Base-by-base conservation (phyloP, 1,140 invertebrate species). In the Neuroterus valhalla region DNA sequence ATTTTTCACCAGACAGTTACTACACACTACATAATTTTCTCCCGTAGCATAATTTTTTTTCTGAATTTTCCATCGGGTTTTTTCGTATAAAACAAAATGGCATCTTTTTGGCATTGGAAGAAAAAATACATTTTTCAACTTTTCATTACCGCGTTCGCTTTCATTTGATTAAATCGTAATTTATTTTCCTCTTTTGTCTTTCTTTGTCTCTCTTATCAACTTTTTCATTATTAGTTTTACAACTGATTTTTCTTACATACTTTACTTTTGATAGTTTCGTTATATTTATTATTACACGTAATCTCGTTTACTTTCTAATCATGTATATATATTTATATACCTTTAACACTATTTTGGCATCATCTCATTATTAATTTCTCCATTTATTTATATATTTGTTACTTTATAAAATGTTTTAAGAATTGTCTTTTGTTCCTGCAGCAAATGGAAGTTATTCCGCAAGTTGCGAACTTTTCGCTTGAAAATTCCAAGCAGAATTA, bases 301-400 rank as follows among this genome's bases (percentile, higher is more conserved):
- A 72, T 66, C 69, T 70, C 55, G 73, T 82, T 82, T 80, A 85
- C 74, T 77, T 76, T 82, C 81, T 88, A 89, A 86, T 88, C 84
- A 83, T 87, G 23, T 62, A 62, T 62, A 31, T 38, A 38, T 62
- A 62, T 62, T 15, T 38, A 38, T 38, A 62, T 87, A 88, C 17
- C 76, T 86, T 88, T 86, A 88, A 86, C 81, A 85, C 87, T 90
- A 90, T 89, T 90, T 90, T 90, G 89, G 89, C 89, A 89, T 89
- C 88, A 79, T 88, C 82, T 83, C 82, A 73, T 86, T 77, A 82
- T 82, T 71, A 76, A 71, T 78, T 77, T 48, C 55, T 70, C 74
- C 17, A 44, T n/a, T 74, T 70, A n/a, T 70, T 21, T 72, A 15
- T 74, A 43, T 52, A 43, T 68, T 77, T 73, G 55, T 74, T 45